Base-by-base conservation (phyloP, 2,888 invertebrate species). In the Pristionchus mayeri region DNA sequence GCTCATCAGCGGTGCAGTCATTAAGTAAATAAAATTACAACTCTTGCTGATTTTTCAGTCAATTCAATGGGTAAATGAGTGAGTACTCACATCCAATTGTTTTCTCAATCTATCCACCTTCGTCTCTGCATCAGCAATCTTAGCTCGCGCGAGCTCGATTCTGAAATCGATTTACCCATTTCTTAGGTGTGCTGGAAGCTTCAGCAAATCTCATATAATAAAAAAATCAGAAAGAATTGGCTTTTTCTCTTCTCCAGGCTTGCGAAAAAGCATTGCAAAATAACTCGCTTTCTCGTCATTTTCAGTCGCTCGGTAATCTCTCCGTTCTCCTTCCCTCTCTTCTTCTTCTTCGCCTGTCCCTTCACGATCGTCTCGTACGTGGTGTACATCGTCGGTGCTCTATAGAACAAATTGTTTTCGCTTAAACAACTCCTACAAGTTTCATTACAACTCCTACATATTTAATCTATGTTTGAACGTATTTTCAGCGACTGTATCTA, bases 341-440 rank as follows among this genome's bases (percentile, higher is more conserved):
- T 81, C 40, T 60, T 50, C 81, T 82, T 82, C 81, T 82, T 82
- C 21, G n/a, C 63, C 27, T 82, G 48, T 48, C 63, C 81, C 60
- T 63, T 63, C 37, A 57, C 80, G 2, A 80, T 57, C n/a, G 54
- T 37, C 40, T 82, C 81, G 48, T 82, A 82, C 0, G 44, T 82
- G 0, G 52, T 34, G 37, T 82, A 82, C 81, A 82, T 82, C 27
- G 81, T 82, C n/a, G 81, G 60, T 4, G 81, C 44, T 27, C 81
- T 82, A 16, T n/a, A n/a, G n/a, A n/a, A n/a, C n/a, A n/a, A n/a
- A n/a, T n/a, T n/a, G n/a, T n/a, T n/a, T n/a, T n/a, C n/a, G n/a
- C n/a, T n/a, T n/a, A n/a, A n/a, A n/a, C n/a, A n/a, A n/a, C n/a
- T n/a, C n/a, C n/a, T n/a, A n/a, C n/a, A n/a, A n/a, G n/a, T n/a